Conservation (phyloP, 2,797 vertebrate species). For the Oophaga sylvatica region DNA sequence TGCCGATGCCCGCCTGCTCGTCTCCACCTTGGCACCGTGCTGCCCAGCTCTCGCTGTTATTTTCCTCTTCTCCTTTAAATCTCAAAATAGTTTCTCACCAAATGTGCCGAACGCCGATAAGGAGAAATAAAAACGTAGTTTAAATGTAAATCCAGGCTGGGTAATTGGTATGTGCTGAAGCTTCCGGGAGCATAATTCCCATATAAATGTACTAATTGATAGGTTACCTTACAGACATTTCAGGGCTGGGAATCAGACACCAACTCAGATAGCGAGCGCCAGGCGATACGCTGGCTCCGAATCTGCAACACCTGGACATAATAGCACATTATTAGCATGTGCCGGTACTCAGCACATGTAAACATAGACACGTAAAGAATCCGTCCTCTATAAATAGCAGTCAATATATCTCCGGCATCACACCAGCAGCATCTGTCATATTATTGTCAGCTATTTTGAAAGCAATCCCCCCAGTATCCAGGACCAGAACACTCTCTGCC, state of each 20-base stretch:
- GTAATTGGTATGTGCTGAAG: neutral
- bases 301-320: slow-evolving; percentile 43
- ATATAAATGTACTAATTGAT: slow-evolving; percentile 32
- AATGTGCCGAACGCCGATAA: slow-evolving; percentile 40
- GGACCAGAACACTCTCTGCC: slow-evolving; percentile 25
- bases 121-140: slow-evolving; percentile 11
- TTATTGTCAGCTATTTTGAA: slow-evolving; percentile 45
- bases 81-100: slow-evolving; percentile 30
- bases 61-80: neutral
- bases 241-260: neutral
- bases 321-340: slow-evolving; percentile 11
- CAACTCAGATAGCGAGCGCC: neutral
- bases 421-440: slow-evolving; percentile 49
- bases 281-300: neutral
- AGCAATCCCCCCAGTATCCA: slow-evolving; percentile 38
- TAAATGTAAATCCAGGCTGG: slow-evolving; percentile 11
- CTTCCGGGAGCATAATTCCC: slow-evolving; percentile 18
- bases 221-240: slow-evolving; percentile 18
- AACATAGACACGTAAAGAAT: slow-evolving; percentile 30
- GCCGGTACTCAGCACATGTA: neutral
- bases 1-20: neutral
- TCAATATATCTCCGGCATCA: neutral
- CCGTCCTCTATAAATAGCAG: slow-evolving; percentile 42
- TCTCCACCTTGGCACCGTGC: neutral
- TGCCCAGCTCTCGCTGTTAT: neutral